These are phyloP conservation scores for Eristalinus sepulchralis DNA, from an alignment of 2,888 invertebrate species.

Conservation along the genomic window DNA sequence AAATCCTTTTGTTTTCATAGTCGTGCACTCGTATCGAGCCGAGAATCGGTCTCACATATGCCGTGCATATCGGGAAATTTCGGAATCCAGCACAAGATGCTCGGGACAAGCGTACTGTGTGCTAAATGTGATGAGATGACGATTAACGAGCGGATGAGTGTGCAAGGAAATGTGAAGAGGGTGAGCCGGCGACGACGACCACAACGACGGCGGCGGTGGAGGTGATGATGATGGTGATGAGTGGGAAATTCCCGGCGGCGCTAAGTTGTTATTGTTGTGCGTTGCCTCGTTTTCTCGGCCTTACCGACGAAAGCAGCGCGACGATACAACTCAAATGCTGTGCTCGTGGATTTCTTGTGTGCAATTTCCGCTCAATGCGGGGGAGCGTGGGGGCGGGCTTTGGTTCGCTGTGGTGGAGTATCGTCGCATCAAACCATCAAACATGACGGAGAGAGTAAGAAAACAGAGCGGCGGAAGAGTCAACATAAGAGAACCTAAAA, in stretches of 20 bases:
- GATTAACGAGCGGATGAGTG: conserved; percentile 35
- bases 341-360: conserved; percentile 19
- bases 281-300: conserved; percentile 18
- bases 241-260: conserved; percentile 45
- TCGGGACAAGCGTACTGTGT: neutral
- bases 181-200: neutral
- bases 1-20: conserved; percentile 5
- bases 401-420: neutral
- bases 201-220: neutral
- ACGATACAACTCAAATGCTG: conserved; percentile 9
- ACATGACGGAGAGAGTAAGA: conserved; percentile 37
- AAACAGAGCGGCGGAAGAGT: conserved; percentile 25
- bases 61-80: neutral
- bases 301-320: neutral
- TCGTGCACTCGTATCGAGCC: neutral
- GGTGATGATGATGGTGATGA: conserved; percentile 34
- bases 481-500: conserved; percentile 23
- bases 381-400: conserved; percentile 1
- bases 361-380: conserved; percentile 30
- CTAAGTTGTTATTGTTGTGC: neutral
- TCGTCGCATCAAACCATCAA: conserved; percentile 24
- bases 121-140: conserved; percentile 36
- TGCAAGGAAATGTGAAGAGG: neutral
- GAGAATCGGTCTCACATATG: conserved; percentile 34
- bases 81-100: neutral